These are phyloP conservation scores for Graptemys geographica DNA, from an alignment of 2,797 vertebrate genomes.

Conservation along the genomic window DNA sequence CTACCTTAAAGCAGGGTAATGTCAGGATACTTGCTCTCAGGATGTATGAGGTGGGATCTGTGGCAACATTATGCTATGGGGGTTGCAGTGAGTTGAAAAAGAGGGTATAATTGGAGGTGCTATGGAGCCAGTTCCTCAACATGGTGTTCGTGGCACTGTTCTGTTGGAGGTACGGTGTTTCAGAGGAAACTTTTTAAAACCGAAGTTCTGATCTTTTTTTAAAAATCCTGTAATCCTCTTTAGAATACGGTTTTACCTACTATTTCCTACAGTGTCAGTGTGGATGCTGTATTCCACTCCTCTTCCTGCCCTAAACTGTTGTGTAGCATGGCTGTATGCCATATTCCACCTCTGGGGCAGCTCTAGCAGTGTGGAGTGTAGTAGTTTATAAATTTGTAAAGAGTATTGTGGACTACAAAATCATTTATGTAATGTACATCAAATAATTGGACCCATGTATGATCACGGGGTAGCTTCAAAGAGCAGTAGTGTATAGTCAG, in stretches of 20 bases:
- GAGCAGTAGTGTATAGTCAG: background rate
- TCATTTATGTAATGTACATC: too few species aligned
- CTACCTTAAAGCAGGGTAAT: background rate
- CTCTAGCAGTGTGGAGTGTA: background rate
- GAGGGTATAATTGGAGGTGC: too few species aligned
- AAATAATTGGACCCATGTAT: too few species aligned
- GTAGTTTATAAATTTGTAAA: background rate
- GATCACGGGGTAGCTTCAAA: background rate
- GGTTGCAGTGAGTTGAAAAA: background rate
- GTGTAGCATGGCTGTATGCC: background rate
- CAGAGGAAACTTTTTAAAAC: too few species aligned
- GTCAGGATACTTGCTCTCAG: background rate
- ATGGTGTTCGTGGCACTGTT: too few species aligned
- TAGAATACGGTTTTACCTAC: too few species aligned
- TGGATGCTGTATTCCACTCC: background rate
- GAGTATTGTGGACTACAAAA: background rate
- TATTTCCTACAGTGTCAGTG: background rate
- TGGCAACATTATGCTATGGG: background rate
- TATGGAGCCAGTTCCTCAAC: too few species aligned
- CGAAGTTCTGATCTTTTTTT: too few species aligned
- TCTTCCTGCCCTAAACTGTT: background rate
- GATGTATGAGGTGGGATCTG: background rate
- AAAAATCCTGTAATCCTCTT: too few species aligned
- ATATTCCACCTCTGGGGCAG: background rate
- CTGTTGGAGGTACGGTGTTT: too few species aligned